phyloP scores from a whole-genome alignment of 2,888 invertebrate species.

The Nomada goodeniana region DNA sequence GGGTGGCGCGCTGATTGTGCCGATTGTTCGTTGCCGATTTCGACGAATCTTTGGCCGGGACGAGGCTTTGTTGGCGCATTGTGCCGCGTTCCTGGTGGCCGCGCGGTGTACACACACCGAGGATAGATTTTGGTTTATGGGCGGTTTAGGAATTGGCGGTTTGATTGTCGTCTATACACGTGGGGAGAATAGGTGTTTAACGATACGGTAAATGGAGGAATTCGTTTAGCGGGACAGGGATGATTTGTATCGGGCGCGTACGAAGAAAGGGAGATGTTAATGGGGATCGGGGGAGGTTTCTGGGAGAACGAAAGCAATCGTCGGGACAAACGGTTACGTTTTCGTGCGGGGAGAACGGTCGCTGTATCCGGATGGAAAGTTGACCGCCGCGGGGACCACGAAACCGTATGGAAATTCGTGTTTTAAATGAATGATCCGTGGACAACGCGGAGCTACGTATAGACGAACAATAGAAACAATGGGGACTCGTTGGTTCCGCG shows the following conservation, averaged over 20 bases:
- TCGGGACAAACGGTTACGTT: conserved; percentile 29
- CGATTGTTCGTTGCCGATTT: conserved; percentile 70
- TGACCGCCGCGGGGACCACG: conserved; percentile 38
- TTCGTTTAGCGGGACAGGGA: conserved; percentile 30
- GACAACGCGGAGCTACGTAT: conserved; percentile 49
- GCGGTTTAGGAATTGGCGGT: conserved; percentile 53
- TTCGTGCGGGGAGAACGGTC: neutral
- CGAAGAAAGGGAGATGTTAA: neutral
- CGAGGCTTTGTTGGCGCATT: conserved; percentile 59
- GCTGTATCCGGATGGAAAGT: conserved; percentile 17
- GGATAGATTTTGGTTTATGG: conserved; percentile 54
- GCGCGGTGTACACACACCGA: conserved; percentile 48
- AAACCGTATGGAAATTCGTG: conserved; percentile 66
- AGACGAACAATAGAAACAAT: conserved; percentile 74
- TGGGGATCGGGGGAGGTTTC: neutral
- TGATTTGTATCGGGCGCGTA: conserved; percentile 3
- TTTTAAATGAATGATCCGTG: conserved; percentile 67
- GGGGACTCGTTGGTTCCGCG: conserved; percentile 49
- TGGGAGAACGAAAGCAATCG: neutral
- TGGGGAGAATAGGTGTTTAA: conserved; percentile 57
- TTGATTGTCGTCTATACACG: conserved; percentile 59
- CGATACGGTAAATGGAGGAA: conserved; percentile 54
- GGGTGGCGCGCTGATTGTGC: conserved; percentile 63
- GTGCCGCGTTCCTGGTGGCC: conserved; percentile 26
- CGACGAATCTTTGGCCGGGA: conserved; percentile 45